Base-by-base conservation (phyloP, 2,888 invertebrate genomes). In the Brassicogethes aeneus region DNA sequence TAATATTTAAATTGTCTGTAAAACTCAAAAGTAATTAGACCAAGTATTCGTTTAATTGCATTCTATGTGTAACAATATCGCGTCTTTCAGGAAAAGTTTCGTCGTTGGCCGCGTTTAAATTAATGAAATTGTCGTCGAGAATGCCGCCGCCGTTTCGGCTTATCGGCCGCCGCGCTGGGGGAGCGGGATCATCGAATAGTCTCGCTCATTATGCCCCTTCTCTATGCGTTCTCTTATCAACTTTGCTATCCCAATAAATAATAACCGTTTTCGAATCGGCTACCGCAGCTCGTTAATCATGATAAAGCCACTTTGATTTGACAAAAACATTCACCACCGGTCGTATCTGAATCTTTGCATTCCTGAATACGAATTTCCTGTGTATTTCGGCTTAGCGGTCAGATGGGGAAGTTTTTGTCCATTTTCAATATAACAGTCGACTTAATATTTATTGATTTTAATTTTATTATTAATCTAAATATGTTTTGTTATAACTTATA, bases 21-120 rank as follows among this genome's bases (percentile, higher is more conserved):
- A 60, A 62, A 61, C 61, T 59, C 56, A 52, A 62, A 66, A 64
- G 62, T 65, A 66, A 66, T 66, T 66, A 66, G 62, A 64, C 64
- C 62, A 62, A 63, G 65, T 62, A 65, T 65, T 60, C 62, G 54
- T 64, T 62, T 64, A 65, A 65, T 65, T 65, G 62, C 61, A 49
- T 56, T 57, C 55, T 55, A 56, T 51, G 51, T 54, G 57, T 56
- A 57, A 57, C 62, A 61, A 61, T 59, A 58, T 57, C 60, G 50
- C 59, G 57, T 57, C 55, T 56, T 60, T 51, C 55, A 56, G 5
- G 23, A 23, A 23, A 56, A 59, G 57, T 61, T 62, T 59, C 60
- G 57, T 57, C 59, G 58, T 52, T 52, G 59, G 56, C 51, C 59
- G 60, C 59, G 61, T 63, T 23, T 59, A 64, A 65, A 65, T 65